Conservation (phyloP, 1,140 invertebrate species). For the Sinonovacula constricta region DNA sequence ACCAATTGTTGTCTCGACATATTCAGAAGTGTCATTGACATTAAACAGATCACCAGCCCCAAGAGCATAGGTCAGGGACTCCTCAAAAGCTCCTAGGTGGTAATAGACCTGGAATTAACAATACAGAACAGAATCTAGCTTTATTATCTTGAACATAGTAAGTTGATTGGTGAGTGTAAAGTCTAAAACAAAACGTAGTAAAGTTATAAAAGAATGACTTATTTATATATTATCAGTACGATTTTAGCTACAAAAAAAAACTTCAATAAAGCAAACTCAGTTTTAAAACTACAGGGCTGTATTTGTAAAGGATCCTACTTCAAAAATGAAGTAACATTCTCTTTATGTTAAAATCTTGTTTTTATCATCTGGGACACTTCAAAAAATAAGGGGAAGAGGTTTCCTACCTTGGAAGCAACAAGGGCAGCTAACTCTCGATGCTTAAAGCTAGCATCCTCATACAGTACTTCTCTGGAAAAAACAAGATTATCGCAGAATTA, state of each 20-base stretch:
- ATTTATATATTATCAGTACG: no score
- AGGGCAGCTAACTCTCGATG: constrained; percentile 95
- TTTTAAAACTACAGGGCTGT: no score
- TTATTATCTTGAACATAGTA: constrained; percentile 1
- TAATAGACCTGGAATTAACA: constrained; percentile 88
- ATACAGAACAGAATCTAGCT: not conserved
- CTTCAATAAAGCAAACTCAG: no score
- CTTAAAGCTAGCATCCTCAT: constrained; percentile 92
- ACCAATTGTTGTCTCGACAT: constrained; percentile 97
- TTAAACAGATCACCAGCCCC: constrained; percentile 96
- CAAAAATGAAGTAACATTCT: no score
- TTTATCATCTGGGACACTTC: no score
- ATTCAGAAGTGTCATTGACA: constrained; percentile 94
- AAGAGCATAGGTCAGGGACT: constrained; percentile 95
- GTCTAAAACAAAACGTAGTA: not conserved
- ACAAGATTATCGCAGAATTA: not conserved
- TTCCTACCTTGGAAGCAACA: constrained; percentile 94
- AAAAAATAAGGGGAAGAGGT: no score
- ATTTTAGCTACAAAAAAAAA: no score
- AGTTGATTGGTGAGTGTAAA: not conserved
- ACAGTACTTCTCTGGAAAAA: constrained; percentile 90
- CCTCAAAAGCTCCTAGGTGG: constrained; percentile 97
- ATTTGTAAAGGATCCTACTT: no score
- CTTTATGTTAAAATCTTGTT: no score
- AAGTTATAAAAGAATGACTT: not conserved